phyloP scores from a whole-genome alignment of 2,888 invertebrate species.

The Leptopilina syphax region DNA sequence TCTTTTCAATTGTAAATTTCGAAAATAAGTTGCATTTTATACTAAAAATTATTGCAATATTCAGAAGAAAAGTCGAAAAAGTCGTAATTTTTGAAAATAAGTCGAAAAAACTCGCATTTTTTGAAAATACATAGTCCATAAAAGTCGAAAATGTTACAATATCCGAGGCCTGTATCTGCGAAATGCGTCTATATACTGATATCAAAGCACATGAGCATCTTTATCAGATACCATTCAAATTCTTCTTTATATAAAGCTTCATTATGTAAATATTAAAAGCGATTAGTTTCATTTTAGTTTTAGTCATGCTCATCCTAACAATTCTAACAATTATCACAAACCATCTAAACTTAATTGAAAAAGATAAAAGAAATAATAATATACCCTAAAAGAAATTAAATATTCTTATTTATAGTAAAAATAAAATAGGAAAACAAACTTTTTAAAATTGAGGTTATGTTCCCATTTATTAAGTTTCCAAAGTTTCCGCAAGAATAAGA shows the following conservation, averaged over 20 bases:
- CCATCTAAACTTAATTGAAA: neutral
- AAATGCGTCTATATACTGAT: neutral
- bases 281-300: neutral
- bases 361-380: neutral
- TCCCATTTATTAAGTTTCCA: neutral
- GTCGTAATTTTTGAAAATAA: too few species aligned
- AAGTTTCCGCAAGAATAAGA: neutral
- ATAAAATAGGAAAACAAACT: too few species aligned
- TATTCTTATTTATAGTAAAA: too few species aligned
- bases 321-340: neutral
- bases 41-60: too few species aligned
- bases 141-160: too few species aligned
- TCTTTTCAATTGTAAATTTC: too few species aligned
- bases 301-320: neutral
- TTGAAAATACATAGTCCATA: too few species aligned
- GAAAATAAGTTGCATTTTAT: too few species aligned
- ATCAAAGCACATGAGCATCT: neutral
- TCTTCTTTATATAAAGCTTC: neutral
- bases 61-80: too few species aligned
- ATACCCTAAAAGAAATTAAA: too few species aligned
- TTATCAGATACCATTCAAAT: neutral
- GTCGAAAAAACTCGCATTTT: too few species aligned
- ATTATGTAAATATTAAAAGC: neutral
- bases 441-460: conserved; percentile 1
- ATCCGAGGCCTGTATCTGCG: neutral